Conservation (phyloP, 2,113 vertebrate species). For the Panthera uncia region DNA sequence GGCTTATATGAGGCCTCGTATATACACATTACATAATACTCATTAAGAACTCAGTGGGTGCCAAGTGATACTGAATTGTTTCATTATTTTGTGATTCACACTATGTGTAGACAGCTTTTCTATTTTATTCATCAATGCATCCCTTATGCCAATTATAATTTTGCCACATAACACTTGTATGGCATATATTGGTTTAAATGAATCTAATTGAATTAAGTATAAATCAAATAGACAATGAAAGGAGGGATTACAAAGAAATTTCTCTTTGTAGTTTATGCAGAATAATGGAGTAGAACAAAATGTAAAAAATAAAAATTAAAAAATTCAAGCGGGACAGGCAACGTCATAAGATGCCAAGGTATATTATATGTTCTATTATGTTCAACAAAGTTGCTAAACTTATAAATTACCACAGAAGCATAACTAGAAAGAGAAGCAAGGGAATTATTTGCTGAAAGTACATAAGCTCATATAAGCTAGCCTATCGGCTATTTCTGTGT, state of each 20-base stretch:
- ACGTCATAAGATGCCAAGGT: no score
- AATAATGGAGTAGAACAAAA: background rate
- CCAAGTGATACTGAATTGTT: background rate
- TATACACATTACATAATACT: background rate
- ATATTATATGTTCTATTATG: background rate
- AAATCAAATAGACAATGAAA: background rate
- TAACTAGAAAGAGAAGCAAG: background rate
- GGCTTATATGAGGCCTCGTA: background rate
- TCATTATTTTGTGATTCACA: background rate
- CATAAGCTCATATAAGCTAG: background rate
- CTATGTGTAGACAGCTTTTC: background rate
- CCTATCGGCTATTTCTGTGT: background rate
- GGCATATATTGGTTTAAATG: background rate
- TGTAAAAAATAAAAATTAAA: background rate
- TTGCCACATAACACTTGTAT: background rate
- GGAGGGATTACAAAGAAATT: background rate
- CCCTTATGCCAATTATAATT: background rate
- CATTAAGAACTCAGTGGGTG: background rate
- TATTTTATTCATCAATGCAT: background rate
- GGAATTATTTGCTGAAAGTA: background rate
- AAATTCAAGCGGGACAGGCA: background rate
- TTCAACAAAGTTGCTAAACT: background rate
- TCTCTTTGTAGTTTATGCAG: background rate
- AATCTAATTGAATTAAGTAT: background rate
- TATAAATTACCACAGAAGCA: background rate